Conservation (phyloP, 2,797 vertebrate species). For the Lycodopsis pacificus region DNA sequence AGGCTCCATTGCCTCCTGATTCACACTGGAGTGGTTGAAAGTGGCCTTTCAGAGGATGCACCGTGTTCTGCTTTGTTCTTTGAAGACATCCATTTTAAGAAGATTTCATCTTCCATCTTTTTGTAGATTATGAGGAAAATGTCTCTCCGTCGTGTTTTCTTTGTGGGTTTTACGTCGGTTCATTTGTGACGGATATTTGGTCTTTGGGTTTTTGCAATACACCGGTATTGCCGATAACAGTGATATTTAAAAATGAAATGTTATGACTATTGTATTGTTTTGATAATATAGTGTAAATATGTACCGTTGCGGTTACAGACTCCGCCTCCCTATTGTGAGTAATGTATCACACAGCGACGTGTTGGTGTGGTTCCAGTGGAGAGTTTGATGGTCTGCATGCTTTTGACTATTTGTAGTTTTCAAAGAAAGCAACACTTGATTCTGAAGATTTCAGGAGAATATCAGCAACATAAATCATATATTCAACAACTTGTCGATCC, state of each 20-base stretch:
- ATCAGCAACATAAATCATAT: background rate
- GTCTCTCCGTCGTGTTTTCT: background rate
- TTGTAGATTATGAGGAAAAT: background rate
- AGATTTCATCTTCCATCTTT: background rate
- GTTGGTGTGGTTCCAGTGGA: background rate
- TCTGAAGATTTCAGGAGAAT: background rate
- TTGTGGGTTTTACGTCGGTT: background rate
- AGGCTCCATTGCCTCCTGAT: slow-evolving; percentile 47
- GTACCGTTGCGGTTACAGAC: background rate
- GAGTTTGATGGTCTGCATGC: background rate
- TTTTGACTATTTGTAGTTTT: background rate
- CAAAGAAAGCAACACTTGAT: background rate
- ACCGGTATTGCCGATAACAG: background rate
- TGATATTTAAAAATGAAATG: background rate
- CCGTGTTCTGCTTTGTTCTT: slow-evolving; percentile 31
- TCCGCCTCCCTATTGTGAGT: background rate
- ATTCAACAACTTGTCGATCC: background rate
- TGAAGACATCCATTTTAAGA: slow-evolving; percentile 13
- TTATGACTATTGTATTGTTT: background rate
- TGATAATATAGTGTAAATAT: background rate
- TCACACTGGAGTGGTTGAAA: slow-evolving; percentile 34
- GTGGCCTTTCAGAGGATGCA: slow-evolving; percentile 13
- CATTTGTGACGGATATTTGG: background rate
- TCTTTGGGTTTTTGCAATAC: background rate
- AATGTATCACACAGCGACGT: background rate